Percentiles rank a stretch among this genome's conserved stretches.
Conservation (phyloP, 1,140 invertebrate species). For the Macrosteles quadrilineatus region DNA sequence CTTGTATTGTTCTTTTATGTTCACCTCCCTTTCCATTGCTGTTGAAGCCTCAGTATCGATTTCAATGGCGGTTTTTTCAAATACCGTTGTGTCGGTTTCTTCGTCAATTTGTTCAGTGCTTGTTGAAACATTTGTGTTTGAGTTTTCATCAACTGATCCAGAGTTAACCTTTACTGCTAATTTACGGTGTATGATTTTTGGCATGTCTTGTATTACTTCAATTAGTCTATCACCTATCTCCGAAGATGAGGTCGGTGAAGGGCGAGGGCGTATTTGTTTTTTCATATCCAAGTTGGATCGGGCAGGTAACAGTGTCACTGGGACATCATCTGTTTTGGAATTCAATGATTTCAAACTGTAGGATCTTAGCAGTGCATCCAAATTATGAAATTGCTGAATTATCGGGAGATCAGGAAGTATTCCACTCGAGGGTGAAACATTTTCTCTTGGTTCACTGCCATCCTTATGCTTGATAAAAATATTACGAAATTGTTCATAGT, state of each 20-base stretch:
- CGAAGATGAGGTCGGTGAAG: slow-evolving; percentile 41
- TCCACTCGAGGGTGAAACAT: background rate
- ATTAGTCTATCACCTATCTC: too few species aligned
- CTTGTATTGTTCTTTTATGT: too few species aligned
- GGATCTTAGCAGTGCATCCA: slow-evolving; percentile 44
- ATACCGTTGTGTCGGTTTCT: too few species aligned
- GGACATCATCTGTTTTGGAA: slow-evolving; percentile 34
- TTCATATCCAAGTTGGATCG: slow-evolving; percentile 62
- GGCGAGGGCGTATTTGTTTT: slow-evolving; percentile 56
- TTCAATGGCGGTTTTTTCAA: too few species aligned
- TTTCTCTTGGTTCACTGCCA: background rate
- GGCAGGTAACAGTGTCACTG: slow-evolving; percentile 60
- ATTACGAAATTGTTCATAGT: background rate
- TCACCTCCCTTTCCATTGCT: too few species aligned
- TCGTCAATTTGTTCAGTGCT: too few species aligned
- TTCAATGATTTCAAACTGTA: slow-evolving; percentile 31
- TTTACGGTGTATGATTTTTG: too few species aligned
- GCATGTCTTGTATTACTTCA: too few species aligned
- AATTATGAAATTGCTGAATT: slow-evolving; percentile 38
- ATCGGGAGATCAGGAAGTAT: slow-evolving; percentile 37
- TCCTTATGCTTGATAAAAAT: slow-evolving; percentile 4
- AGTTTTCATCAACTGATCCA: too few species aligned
- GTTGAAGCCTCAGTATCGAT: too few species aligned
- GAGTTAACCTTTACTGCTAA: too few species aligned
- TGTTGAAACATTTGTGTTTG: too few species aligned